Percentiles rank a stretch among this genome's conserved stretches.
Evolutionary conservation across 2,797 vertebrate genomes (phyloP).

Genomic region (Scyliorhinus canicula): DNA sequence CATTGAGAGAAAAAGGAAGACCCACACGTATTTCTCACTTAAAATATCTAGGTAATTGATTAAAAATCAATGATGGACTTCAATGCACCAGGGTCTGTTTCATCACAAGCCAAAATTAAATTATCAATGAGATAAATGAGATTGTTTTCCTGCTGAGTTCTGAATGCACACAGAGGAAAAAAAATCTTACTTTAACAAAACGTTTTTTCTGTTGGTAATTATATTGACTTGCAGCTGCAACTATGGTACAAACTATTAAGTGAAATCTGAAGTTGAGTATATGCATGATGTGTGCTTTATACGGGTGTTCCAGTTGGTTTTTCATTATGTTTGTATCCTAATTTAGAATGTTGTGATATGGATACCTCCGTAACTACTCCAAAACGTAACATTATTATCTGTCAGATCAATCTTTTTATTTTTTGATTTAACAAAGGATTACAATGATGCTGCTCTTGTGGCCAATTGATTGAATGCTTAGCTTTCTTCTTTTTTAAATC

Average conservation of each 20-base stretch:
- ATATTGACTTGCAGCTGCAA: background rate
- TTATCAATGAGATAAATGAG: background rate
- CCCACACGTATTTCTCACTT: background rate
- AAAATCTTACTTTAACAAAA: background rate
- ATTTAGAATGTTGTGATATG: background rate
- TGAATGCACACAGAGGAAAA: background rate
- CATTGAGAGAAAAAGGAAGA: background rate
- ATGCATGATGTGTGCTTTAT: background rate
- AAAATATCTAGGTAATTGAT: background rate
- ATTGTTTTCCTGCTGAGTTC: background rate
- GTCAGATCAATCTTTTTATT: background rate
- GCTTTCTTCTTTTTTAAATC: background rate
- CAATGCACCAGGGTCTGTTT: too few relatives aligned
- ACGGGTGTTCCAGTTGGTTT: background rate
- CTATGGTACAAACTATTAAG: background rate
- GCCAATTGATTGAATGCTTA: background rate
- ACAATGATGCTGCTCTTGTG: background rate
- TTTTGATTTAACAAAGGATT: background rate
- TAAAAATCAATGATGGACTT: background rate
- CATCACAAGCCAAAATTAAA: background rate
- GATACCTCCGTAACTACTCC: background rate
- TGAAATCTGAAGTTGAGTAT: background rate
- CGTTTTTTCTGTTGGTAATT: background rate
- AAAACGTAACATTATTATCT: background rate
- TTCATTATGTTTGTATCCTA: background rate